phyloP scores from a whole-genome alignment of 2,797 vertebrate species.

The Capromys pilorides region DNA sequence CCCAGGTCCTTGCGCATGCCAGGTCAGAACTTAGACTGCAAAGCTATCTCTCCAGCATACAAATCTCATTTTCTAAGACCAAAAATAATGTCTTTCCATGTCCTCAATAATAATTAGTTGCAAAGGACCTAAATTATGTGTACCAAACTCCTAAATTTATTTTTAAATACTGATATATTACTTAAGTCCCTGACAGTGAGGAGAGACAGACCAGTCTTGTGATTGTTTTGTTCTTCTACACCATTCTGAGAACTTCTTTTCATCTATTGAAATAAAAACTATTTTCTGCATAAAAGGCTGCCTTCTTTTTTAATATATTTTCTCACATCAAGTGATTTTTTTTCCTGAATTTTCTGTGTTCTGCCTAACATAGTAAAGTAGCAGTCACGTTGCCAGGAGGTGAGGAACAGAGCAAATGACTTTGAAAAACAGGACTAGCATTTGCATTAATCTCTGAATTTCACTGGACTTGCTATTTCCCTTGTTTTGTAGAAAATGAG shows the following conservation, averaged over 20 bases:
- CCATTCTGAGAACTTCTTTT: background rate
- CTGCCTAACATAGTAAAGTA: background rate
- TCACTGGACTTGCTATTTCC: background rate
- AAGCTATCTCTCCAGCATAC: too few species aligned
- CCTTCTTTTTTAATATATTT: background rate
- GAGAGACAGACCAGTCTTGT: background rate
- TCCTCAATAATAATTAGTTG: background rate
- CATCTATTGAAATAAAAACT: background rate
- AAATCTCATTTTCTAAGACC: background rate
- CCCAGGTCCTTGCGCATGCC: too few species aligned
- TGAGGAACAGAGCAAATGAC: background rate
- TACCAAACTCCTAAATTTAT: background rate
- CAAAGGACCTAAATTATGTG: background rate
- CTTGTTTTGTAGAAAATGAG: background rate
- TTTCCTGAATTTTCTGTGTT: background rate
- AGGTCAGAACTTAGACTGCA: too few species aligned
- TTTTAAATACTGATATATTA: background rate
- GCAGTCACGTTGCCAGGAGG: background rate
- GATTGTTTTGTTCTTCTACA: background rate
- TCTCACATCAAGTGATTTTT: background rate
- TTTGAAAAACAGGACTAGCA: background rate
- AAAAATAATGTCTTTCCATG: background rate
- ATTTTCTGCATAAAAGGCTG: background rate
- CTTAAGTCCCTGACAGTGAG: background rate
- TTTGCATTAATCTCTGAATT: background rate